Evolutionary conservation across 2,888 invertebrate species (phyloP).

Genomic region (Diarsia rubi): DNA sequence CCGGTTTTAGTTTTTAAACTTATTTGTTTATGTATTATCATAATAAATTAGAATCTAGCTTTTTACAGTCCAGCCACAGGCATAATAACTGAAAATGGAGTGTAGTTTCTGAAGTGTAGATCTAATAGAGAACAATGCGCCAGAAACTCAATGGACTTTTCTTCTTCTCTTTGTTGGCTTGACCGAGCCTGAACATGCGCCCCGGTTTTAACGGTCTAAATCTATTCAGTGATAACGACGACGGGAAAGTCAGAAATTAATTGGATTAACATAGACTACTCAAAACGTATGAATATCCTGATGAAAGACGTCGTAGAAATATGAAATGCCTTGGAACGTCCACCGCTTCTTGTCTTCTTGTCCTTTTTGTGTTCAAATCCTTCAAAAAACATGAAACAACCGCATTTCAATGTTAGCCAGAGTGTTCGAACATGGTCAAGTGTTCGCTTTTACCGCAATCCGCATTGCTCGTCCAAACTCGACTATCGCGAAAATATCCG

Average conservation of each 20-base stretch:
- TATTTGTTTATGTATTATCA: too few species aligned
- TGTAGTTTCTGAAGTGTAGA: too few species aligned
- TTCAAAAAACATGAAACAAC: background rate
- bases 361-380: background rate
- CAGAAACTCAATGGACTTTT: too few species aligned
- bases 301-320: background rate
- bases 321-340: background rate
- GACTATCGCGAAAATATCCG: slow-evolving; percentile 41
- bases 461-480: slow-evolving; percentile 10
- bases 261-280: background rate
- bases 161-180: too few species aligned
- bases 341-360: background rate
- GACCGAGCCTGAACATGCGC: too few species aligned
- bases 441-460: slow-evolving; percentile 18
- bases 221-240: too few species aligned
- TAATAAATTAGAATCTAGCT: too few species aligned
- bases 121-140: too few species aligned
- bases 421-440: background rate
- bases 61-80: too few species aligned
- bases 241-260: background rate
- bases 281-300: background rate
- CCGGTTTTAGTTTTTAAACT: too few species aligned
- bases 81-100: too few species aligned
- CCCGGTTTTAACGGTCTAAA: too few species aligned
- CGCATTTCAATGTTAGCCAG: background rate